Evolutionary conservation across 2,888 invertebrate genomes (phyloP).

Genomic region (Yponomeuta evonymella): DNA sequence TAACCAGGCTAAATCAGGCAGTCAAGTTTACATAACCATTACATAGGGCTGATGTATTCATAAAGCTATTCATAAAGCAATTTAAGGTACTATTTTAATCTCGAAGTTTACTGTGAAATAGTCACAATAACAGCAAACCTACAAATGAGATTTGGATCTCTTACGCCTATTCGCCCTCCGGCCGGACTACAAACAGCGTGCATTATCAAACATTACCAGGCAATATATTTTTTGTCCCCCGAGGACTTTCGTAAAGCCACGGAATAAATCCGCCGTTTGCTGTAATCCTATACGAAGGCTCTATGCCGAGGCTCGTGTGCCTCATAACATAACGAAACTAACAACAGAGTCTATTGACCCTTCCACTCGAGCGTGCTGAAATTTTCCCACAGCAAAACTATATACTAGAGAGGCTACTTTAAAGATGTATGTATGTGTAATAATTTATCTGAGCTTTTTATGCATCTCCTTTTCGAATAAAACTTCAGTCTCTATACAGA

Average conservation of each 20-base stretch:
- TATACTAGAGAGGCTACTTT: too few species aligned
- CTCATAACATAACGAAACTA: slow-evolving; percentile 12
- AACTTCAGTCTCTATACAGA: too few species aligned
- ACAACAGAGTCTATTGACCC: slow-evolving; percentile 4
- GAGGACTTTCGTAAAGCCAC: slow-evolving; percentile 56
- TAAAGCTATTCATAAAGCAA: too few species aligned
- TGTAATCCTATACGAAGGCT: slow-evolving; percentile 50
- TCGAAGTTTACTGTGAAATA: not conserved
- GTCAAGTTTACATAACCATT: too few species aligned
- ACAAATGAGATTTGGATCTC: not conserved
- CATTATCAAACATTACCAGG: slow-evolving; percentile 51
- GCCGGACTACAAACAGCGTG: slow-evolving; percentile 32
- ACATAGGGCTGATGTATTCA: too few species aligned
- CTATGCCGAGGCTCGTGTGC: slow-evolving; percentile 34
- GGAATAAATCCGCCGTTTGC: slow-evolving; percentile 62
- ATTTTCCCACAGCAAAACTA: not conserved
- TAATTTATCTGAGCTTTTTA: too few species aligned
- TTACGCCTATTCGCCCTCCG: slow-evolving; percentile 8
- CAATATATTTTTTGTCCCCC: slow-evolving; percentile 50
- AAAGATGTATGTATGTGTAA: too few species aligned
- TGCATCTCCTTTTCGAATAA: too few species aligned
- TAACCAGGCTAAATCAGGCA: too few species aligned
- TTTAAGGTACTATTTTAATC: too few species aligned
- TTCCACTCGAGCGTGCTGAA: not conserved
- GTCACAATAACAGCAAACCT: not conserved